phyloP scores from a whole-genome alignment of 2,113 vertebrate genomes.

The western clawed frog (Xenopus tropicalis) region UCB_Xtro_10.0 CM004449.2:107459501-107460000 shows the following conservation, averaged over 20 bases:
- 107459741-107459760: conserved; percentile 60
- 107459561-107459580: neutral
- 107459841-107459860: conserved; percentile 53
- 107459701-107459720: conserved; percentile 48
- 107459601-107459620: conserved; percentile 20
- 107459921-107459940: conserved; percentile 41
- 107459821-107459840: conserved; percentile 54
- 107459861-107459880: conserved; percentile 63
- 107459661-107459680: conserved; percentile 74
- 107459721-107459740: conserved; percentile 59
- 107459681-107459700: conserved; percentile 59
- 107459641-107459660: conserved; percentile 77
- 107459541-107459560: neutral
- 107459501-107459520: too few species aligned
- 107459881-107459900: conserved; percentile 74
- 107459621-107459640: conserved; percentile 62
- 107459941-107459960: conserved; percentile 20
- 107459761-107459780: conserved; percentile 50
- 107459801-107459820: conserved; percentile 49
- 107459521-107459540: too few species aligned
- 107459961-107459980: conserved; percentile 22
- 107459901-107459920: conserved; percentile 57
- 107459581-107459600: neutral
- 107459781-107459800: conserved; percentile 36
- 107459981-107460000: neutral